Conservation (phyloP, 2,888 invertebrate species). For the Epistrophella euchroma region DNA sequence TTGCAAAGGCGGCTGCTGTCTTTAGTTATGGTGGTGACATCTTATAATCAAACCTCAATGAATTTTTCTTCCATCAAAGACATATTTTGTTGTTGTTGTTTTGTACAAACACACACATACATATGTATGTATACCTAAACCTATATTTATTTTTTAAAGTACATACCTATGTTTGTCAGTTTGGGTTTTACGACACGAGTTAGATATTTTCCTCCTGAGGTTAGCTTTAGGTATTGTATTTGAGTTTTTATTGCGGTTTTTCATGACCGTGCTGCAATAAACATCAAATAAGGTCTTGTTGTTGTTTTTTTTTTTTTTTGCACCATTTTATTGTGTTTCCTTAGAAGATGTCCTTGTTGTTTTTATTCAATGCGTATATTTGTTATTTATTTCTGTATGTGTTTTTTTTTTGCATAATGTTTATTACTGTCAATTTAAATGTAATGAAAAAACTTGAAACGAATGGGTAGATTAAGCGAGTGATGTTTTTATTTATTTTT, state of each 20-base stretch:
- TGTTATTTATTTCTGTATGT: conserved; percentile 21
- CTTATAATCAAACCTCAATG: conserved; percentile 36
- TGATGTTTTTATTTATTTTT: background rate
- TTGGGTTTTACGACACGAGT: conserved; percentile 43
- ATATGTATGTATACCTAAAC: background rate
- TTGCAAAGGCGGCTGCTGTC: conserved; percentile 1
- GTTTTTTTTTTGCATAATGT: conserved; percentile 42
- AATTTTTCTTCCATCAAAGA: background rate
- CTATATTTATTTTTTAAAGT: background rate
- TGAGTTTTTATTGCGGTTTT: conserved; percentile 52
- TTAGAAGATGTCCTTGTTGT: conserved; percentile 22
- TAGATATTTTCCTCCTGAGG: conserved; percentile 8
- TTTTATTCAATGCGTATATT: conserved; percentile 33
- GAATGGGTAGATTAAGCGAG: conserved; percentile 25
- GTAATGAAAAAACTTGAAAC: conserved; percentile 60
- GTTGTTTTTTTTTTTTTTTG: conserved; percentile 1
- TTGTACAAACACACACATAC: background rate
- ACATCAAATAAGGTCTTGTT: conserved; percentile 24
- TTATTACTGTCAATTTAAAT: conserved; percentile 60
- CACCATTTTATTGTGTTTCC: conserved; percentile 25
- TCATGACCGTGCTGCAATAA: conserved; percentile 31
- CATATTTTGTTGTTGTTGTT: background rate
- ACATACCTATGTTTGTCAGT: conserved; percentile 35
- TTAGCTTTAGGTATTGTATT: conserved; percentile 42
- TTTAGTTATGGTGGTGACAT: conserved; percentile 37